Conservation (phyloP, 2,113 vertebrate species). For the Chascanopsetta lugubris region DNA sequence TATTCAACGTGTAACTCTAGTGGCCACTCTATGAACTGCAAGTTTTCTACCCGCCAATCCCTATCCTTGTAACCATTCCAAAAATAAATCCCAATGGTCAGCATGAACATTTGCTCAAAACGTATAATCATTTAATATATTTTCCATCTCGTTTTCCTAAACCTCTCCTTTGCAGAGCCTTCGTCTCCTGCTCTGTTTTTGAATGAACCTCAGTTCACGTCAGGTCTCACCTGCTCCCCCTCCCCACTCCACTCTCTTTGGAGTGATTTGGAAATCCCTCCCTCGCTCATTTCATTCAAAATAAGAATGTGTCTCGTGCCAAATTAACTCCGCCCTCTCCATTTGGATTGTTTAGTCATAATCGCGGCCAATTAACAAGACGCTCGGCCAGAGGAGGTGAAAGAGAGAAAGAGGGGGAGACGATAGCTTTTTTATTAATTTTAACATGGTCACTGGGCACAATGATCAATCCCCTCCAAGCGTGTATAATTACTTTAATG, state of each 20-base stretch:
- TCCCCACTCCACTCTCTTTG: constrained; percentile 28
- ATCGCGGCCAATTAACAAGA: constrained; percentile 59
- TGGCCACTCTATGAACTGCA: not conserved
- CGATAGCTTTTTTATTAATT: constrained; percentile 72
- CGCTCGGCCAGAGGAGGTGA: constrained; percentile 45
- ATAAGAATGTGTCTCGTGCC: constrained; percentile 54
- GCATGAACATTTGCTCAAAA: not conserved
- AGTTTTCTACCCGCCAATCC: not conserved
- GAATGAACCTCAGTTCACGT: constrained; percentile 11
- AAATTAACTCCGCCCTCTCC: constrained; percentile 61
- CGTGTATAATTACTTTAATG: constrained; percentile 61
- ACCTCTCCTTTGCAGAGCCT: constrained; percentile 3
- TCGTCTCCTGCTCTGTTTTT: not conserved
- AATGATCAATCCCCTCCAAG: constrained; percentile 69
- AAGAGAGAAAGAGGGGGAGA: constrained; percentile 43
- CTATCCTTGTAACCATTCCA: not conserved
- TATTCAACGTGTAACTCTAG: not conserved
- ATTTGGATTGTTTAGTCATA: constrained; percentile 61
- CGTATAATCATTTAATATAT: constrained; percentile 2
- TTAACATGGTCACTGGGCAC: constrained; percentile 66
- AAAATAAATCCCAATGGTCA: not conserved
- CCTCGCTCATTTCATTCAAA: constrained; percentile 29
- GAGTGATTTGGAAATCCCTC: constrained; percentile 37
- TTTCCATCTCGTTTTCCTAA: not conserved
- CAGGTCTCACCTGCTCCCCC: constrained; percentile 26